Base-by-base conservation (phyloP, 2,113 vertebrate species). In the Cynopterus brachyotis region DNA sequence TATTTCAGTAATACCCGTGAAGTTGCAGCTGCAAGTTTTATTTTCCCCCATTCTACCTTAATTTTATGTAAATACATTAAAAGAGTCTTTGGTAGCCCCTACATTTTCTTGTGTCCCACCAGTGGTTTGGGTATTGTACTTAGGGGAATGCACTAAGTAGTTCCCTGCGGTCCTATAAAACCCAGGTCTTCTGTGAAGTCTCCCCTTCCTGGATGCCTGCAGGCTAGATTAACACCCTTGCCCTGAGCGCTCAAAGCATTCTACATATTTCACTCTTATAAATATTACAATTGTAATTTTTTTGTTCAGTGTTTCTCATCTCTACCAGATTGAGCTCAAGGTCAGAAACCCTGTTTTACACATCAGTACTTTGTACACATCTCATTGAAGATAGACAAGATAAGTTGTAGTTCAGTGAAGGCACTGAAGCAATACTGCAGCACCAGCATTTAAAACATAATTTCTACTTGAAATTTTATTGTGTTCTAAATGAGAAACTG, bases 381-480 rank as follows among this genome's bases (percentile, higher is more conserved):
- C 32, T 86, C 7, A 53, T 42, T 40, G 32, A 80, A 47, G n/a
- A 45, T 32, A 19, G 66, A 76, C 3, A 6, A 11, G 24, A 24
- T 53, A 30, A 35, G n/a, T 75, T 62, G 7, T 17, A 59, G 35
- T 37, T 19, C 50, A 95, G 42, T 12, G 26, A 62, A 91, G 28
- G 22, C 42, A 76, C 11, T 55, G 80, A 86, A 81, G 75, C 55
- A 26, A 0, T 78, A 66, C 28, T 81, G n/a, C 9, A 45, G 26
- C 40, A 37, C 26, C 22, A 8, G 17, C 22, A 28, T 80, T 88
- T 75, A 19, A 64, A 73, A 64, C 24, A 35, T 57, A 64, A 32
- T 86, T 96, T 86, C 45, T 92, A 30, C 60, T 79, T n/a, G 45
- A 81, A 66, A 92, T 72, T 84, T 50, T 26, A 37, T 72, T 47